phyloP scores from a whole-genome alignment of 2,113 vertebrate genomes.

The Pomatostomus ruficeps region DNA sequence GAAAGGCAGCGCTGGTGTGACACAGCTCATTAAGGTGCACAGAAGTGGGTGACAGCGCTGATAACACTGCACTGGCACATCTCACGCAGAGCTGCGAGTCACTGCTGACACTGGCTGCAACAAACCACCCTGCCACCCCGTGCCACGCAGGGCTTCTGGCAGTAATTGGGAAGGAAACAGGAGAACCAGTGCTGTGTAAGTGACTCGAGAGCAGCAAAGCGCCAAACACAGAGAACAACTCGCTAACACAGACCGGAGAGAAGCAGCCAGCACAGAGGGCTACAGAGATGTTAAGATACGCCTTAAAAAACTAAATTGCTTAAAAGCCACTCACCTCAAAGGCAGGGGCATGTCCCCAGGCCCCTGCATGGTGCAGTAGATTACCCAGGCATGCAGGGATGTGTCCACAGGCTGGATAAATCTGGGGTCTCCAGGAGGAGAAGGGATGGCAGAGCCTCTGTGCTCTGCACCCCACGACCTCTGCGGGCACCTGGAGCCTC shows the following conservation, averaged over 20 bases:
- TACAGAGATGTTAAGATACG: not conserved
- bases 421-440: not conserved
- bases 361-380: accelerated
- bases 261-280: not conserved
- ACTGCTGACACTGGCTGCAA: not conserved
- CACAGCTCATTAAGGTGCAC: not conserved
- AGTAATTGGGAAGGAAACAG: not conserved
- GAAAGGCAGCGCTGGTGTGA: not conserved
- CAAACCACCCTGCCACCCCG: not conserved
- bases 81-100: not conserved
- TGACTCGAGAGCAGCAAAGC: not conserved
- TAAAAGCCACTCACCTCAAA: not conserved
- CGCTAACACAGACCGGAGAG: accelerated
- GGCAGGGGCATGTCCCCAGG: not conserved
- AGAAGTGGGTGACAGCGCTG: not conserved
- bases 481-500: not conserved
- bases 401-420: not conserved
- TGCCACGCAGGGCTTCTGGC: not conserved
- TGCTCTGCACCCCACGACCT: not conserved
- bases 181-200: not conserved
- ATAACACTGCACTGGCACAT: not conserved
- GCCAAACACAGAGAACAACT: not conserved
- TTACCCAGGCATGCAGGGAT: not conserved
- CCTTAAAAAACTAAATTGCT: not conserved
- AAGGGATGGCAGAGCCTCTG: not conserved